Evolutionary conservation across 1,140 invertebrate genomes (phyloP), one percentile per base, ranked within the genome.

Genomic region (Meloidogyne chitwoodi): DNA sequence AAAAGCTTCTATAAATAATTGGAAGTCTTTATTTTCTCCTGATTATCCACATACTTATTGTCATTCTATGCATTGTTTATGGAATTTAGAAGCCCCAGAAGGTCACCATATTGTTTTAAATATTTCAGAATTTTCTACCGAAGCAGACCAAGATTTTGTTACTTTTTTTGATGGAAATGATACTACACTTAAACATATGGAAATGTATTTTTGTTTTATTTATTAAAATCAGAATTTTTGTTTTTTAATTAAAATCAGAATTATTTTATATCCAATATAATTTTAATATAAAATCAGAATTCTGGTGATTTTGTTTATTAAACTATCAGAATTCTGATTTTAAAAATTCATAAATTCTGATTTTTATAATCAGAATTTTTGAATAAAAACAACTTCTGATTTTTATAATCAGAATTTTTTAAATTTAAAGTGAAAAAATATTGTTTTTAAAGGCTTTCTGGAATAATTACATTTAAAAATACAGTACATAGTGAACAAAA

Each of bases 91-190:
- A 19, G 77, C 78, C 8, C 78, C 78, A 16, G 78, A 76, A 29
- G 78, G 77, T 22, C 61, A 75, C 31, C 72, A 68, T 26, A 10
- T 79, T 2, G 56, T 61, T 31, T 31, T 79, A 22, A 79, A 79
- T 29, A 38, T 79, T 34, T 76, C 44, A 16, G 31, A 70, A 5
- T 79, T 79, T 44, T 29, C 12, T 27, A 79, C 78, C 1, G 78
- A 79, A n/a, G 69, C 44, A 26, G 41, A 81, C 26, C 74, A 81
- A 22, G 79, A 80, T 63, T 81, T 71, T 79, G n/a, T 80, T 12
- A 38, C 31, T 16, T 64, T 80, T 31, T 80, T 81, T 44, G 80
- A 79, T 10, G 79, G 79, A 44, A 77, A 81, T 34, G 38, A 66
- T 24, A 79, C 69, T n/a, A 68, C 65, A 24, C 16, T 16, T 16